Percentiles rank a stretch among this genome's conserved stretches.
Conservation (phyloP, 1,140 invertebrate species). For the Sesamia nonagrioides region DNA sequence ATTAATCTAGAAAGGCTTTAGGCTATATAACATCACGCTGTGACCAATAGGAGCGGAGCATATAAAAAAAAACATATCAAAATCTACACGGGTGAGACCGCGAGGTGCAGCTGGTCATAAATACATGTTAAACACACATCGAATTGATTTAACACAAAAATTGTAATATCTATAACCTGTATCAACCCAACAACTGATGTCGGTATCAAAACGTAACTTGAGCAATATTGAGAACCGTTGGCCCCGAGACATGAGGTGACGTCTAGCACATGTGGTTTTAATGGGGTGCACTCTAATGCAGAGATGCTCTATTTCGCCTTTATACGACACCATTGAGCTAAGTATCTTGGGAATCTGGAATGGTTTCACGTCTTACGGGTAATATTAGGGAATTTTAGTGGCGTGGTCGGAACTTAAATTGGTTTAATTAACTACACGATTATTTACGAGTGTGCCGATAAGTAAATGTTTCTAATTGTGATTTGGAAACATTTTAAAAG, state of each 20-base stretch:
- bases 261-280: slow-evolving; percentile 78
- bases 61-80: too few species aligned
- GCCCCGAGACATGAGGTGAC: slow-evolving; percentile 63
- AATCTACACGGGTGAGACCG: too few species aligned
- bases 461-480: too few species aligned
- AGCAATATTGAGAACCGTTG: slow-evolving; percentile 63
- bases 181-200: not conserved
- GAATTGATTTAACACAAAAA: not conserved
- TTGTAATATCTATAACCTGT: slow-evolving; percentile 3
- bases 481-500: too few species aligned
- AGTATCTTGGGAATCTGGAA: slow-evolving; percentile 66
- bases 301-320: slow-evolving; percentile 68
- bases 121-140: not conserved
- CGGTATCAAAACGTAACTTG: slow-evolving; percentile 33
- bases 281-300: slow-evolving; percentile 80
- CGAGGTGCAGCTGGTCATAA: too few species aligned
- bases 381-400: slow-evolving; percentile 34
- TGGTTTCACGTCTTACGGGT: slow-evolving; percentile 40
- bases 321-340: slow-evolving; percentile 60
- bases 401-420: slow-evolving; percentile 15
- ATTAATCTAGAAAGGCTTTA: too few species aligned
- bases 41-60: too few species aligned
- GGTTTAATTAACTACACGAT: too few species aligned
- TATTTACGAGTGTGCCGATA: too few species aligned
- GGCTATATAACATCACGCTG: too few species aligned